Percentiles rank a stretch among this genome's conserved stretches.
Conservation (phyloP, 2,888 invertebrate genomes). For the Spatulosminthurus flaviceps region DNA sequence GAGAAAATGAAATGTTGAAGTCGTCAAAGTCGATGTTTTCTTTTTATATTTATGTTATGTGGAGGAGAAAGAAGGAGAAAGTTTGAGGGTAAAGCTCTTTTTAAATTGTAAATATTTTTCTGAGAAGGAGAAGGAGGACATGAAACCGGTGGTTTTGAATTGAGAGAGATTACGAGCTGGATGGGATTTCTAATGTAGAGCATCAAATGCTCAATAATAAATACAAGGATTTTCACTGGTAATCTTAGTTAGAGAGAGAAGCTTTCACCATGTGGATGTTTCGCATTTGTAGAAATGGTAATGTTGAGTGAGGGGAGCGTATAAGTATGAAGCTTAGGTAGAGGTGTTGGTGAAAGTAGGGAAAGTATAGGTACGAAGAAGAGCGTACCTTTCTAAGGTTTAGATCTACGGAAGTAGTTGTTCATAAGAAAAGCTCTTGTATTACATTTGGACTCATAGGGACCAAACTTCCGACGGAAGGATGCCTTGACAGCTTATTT, state of each 20-base stretch:
- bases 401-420: background rate
- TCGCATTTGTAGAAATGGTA: too few species aligned
- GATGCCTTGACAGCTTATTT: slow-evolving; percentile 44
- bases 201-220: slow-evolving; percentile 14
- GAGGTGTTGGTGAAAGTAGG: too few species aligned
- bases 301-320: too few species aligned
- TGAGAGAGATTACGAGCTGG: background rate
- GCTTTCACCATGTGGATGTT: background rate
- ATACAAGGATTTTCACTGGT: background rate
- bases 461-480: slow-evolving; percentile 45
- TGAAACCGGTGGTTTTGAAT: background rate
- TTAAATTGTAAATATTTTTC: slow-evolving; percentile 5
- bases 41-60: too few species aligned
- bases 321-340: too few species aligned
- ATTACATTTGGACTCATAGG: slow-evolving; percentile 28
- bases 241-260: background rate
- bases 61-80: too few species aligned
- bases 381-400: background rate
- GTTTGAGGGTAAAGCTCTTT: background rate
- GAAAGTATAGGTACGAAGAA: background rate
- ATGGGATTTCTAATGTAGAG: background rate
- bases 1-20: too few species aligned
- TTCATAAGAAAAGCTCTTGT: slow-evolving; percentile 15
- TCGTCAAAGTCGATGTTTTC: too few species aligned
- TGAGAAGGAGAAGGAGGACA: background rate